These are phyloP conservation scores for Drosophila equinoxialis DNA, from an alignment of 1,140 invertebrate genomes.

Conservation along the genomic window DNA sequence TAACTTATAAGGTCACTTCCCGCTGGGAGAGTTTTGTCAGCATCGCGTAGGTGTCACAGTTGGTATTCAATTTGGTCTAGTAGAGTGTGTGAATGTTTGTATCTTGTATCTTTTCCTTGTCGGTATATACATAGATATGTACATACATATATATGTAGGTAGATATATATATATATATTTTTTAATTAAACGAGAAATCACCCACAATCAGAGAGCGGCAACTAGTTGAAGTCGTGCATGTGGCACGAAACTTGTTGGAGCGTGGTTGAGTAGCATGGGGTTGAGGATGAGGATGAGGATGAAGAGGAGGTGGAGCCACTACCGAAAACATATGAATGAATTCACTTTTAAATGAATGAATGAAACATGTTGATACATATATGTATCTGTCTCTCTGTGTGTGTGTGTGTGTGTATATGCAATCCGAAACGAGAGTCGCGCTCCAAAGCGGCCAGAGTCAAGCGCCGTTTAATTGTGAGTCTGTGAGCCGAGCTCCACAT, in stretches of 20 bases:
- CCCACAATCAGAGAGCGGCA: slow-evolving; percentile 39
- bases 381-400: neutral
- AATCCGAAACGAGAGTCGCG: slow-evolving; percentile 17
- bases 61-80: slow-evolving; percentile 8
- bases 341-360: slow-evolving; percentile 36
- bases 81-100: slow-evolving; percentile 36
- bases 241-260: slow-evolving; percentile 57
- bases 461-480: slow-evolving; percentile 34
- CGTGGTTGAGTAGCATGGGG: slow-evolving; percentile 40
- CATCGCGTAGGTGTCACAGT: slow-evolving; percentile 6
- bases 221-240: slow-evolving; percentile 41
- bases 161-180: slow-evolving; percentile 10
- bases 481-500: slow-evolving; percentile 8
- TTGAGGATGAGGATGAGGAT: slow-evolving; percentile 18
- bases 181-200: slow-evolving; percentile 60
- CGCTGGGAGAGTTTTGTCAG: neutral
- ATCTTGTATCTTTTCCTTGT: slow-evolving; percentile 32
- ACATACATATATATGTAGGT: too few species aligned
- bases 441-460: slow-evolving; percentile 11
- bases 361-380: slow-evolving; percentile 31
- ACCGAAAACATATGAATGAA: slow-evolving; percentile 21
- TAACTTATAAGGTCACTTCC: slow-evolving; percentile 7
- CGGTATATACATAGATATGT: too few species aligned
- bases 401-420: slow-evolving; percentile 34
- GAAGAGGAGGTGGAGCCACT: neutral